phyloP scores from a whole-genome alignment of 2,888 invertebrate genomes.

The Trichopria drosophilae region DNA sequence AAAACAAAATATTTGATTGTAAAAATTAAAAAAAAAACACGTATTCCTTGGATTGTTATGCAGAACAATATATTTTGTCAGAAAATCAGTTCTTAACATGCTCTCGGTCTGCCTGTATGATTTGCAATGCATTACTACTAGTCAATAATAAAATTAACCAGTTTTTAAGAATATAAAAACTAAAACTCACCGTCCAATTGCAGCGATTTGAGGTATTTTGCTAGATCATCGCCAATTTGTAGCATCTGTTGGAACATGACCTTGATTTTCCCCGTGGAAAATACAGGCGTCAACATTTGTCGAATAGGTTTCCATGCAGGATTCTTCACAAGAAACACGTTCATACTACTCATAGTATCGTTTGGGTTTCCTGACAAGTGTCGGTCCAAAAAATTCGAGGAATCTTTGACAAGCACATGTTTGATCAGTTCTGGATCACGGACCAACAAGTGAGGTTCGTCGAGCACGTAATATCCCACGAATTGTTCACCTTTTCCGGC shows the following conservation, averaged over 20 bases:
- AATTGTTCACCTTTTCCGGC: slow-evolving; percentile 46
- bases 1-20: too few relatives aligned
- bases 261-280: slow-evolving; percentile 51
- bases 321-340: slow-evolving; percentile 58
- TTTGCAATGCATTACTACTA: too few relatives aligned
- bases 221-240: slow-evolving; percentile 40
- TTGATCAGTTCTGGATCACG: slow-evolving; percentile 60
- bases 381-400: slow-evolving; percentile 57
- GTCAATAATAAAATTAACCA: neutral
- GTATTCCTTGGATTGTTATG: too few relatives aligned
- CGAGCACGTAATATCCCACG: slow-evolving; percentile 55
- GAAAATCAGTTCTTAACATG: too few relatives aligned
- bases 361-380: slow-evolving; percentile 45
- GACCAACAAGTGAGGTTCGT: slow-evolving; percentile 58
- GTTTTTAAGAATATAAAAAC: neutral
- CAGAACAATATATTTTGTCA: too few relatives aligned
- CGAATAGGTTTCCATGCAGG: slow-evolving; percentile 58
- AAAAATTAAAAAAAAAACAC: too few relatives aligned
- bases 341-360: slow-evolving; percentile 56
- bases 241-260: slow-evolving; percentile 48
- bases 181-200: slow-evolving; percentile 36
- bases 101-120: too few relatives aligned
- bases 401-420: slow-evolving; percentile 59
- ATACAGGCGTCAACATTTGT: slow-evolving; percentile 58
- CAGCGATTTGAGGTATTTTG: slow-evolving; percentile 31